Base-by-base conservation (phyloP, 1,140 invertebrate genomes). In the Ruditapes philippinarum region DNA sequence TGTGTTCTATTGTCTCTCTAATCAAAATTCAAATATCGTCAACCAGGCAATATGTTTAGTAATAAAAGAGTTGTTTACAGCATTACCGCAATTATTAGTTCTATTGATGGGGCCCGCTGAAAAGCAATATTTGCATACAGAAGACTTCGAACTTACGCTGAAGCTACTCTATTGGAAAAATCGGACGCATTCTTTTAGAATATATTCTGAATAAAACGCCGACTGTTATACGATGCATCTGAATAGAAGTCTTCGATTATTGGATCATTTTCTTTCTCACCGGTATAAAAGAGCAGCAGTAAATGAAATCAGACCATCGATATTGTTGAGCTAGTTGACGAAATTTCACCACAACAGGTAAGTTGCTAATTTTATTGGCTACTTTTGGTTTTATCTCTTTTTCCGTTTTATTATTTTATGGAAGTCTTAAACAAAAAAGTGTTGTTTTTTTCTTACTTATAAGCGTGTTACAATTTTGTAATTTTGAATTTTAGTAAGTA, bases 1-100 rank as follows among this genome's bases (percentile, higher is more conserved):
- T 17, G 11, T 5, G 1, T 19, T 4, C 33, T 70, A 40, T 70
- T 70, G 33, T 36, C 65, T 40, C 22, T 33, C n/a, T 22, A 17
- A 70, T 38, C 19, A 14, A 70, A 70, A 70, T 40, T 70, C 65
- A 70, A 40, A 70, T 70, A 70, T 28, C 33, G 28, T 31, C 25
- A 70, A 25, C 14, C 33, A 70, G 4, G 11, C 22, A 11, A 40
- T 38, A 70, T 70, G 36, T 31, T 70, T n/a, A 17, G 31, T 17
- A 78, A 78, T 54, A 42, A 78, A 78, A 49, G 40, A 78, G n/a
- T 78, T 78, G 74, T 78, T 78, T 78, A 54, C 49, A 51, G 5
- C 40, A 78, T 11, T n/a, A n/a, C 28, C 7, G 40, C 40, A 78
- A 49, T 78, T 78, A 78, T 54, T 78, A 54, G 74, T 78, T 49